Conservation (phyloP, 2,113 vertebrate genomes). For the Castor canadensis region DNA sequence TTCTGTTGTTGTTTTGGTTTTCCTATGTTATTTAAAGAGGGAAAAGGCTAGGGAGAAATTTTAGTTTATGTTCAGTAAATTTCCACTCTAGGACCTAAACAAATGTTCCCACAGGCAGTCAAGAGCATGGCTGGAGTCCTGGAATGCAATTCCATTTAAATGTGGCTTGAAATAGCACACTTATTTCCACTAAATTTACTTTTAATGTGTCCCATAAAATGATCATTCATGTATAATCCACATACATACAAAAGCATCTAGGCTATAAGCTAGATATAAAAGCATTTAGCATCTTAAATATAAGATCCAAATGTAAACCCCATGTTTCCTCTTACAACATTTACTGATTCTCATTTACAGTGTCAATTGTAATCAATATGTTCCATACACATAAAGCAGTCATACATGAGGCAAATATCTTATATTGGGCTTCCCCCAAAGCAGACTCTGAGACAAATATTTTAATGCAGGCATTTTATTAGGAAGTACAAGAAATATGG, state of each 20-base stretch:
- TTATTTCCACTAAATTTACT: constrained; percentile 59
- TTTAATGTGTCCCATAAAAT: not conserved
- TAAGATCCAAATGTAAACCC: not conserved
- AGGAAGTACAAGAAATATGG: not conserved
- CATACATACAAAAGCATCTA: not conserved
- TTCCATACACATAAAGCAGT: not conserved
- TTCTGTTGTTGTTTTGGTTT: not conserved
- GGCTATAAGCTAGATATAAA: not conserved
- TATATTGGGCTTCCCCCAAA: not conserved
- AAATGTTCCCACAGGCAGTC: not conserved
- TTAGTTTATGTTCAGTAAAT: constrained; percentile 34
- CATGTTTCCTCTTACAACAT: not conserved
- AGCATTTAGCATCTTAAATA: not conserved
- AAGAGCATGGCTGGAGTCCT: not conserved
- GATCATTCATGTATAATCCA: not conserved
- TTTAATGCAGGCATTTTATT: not conserved
- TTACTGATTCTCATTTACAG: not conserved
- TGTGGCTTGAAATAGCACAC: constrained; percentile 14
- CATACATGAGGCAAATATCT: not conserved
- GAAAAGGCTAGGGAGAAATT: not conserved
- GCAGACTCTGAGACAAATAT: not conserved
- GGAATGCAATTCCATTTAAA: constrained; percentile 7
- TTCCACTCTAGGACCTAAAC: not conserved
- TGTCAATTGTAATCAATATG: not conserved
- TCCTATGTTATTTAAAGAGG: not conserved